These are phyloP conservation scores for Idaea biselata DNA, from an alignment of 2,888 invertebrate species.

Conservation along the genomic window DNA sequence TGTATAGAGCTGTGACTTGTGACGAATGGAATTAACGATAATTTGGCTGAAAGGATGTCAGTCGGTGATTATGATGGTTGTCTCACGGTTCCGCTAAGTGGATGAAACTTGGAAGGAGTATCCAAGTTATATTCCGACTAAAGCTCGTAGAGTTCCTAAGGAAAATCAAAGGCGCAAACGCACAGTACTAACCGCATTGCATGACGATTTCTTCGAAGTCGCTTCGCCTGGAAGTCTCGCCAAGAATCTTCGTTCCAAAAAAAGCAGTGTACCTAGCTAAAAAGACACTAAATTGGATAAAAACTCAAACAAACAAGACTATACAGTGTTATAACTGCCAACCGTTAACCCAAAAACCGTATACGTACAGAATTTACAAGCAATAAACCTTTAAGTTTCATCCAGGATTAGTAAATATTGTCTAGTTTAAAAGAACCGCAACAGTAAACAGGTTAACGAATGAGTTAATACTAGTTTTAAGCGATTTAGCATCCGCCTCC, in stretches of 20 bases:
- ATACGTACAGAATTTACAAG: not conserved
- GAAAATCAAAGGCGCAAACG: no score
- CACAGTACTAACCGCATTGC: no score
- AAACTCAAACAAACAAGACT: not conserved
- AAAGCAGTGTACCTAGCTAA: not conserved
- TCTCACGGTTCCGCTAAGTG: not conserved
- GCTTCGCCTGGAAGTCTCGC: no score
- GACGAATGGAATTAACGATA: not conserved
- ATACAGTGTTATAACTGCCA: not conserved
- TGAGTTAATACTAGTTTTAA: not conserved
- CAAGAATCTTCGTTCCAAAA: no score
- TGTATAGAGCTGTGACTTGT: not conserved
- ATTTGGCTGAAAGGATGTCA: not conserved
- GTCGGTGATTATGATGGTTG: not conserved
- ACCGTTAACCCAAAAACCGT: not conserved
- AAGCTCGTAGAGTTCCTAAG: no score
- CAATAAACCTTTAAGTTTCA: not conserved
- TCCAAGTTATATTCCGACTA: not conserved
- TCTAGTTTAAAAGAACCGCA: not conserved
- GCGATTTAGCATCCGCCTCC: not conserved
- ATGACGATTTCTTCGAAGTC: no score
- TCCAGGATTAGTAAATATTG: not conserved
- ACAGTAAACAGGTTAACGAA: not conserved
- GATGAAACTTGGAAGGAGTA: not conserved
- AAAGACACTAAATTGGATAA: not conserved